phyloP scores from a whole-genome alignment of 2,113 vertebrate genomes.

The Gasterosteus aculeatus region DNA sequence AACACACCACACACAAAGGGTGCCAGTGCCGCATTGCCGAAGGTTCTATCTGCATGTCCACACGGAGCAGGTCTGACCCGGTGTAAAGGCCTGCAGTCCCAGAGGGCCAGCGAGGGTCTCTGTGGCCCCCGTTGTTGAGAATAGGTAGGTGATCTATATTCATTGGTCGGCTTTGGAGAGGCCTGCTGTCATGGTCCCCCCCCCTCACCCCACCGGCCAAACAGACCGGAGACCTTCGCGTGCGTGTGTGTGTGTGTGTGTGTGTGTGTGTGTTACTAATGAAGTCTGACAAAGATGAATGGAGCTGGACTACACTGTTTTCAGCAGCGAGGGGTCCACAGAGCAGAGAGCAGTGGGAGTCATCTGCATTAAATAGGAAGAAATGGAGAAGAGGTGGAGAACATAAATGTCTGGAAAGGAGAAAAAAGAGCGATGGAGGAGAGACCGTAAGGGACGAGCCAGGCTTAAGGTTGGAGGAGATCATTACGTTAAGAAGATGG shows the following conservation, averaged over 20 bases:
- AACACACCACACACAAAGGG: conserved; percentile 13
- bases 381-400: conserved; percentile 31
- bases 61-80: conserved; percentile 53
- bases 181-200: conserved; percentile 75
- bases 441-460: conserved; percentile 32
- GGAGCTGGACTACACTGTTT: conserved; percentile 69
- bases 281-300: conserved; percentile 81
- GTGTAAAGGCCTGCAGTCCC: conserved; percentile 63
- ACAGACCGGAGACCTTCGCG: conserved; percentile 53
- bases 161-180: conserved; percentile 72
- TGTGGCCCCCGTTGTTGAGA: conserved; percentile 63
- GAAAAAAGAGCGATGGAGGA: conserved; percentile 20
- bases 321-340: conserved; percentile 58
- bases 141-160: conserved; percentile 80
- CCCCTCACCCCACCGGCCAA: conserved; percentile 58
- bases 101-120: conserved; percentile 57
- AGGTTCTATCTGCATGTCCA: conserved; percentile 54
- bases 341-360: conserved; percentile 37
- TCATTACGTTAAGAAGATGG: conserved; percentile 17
- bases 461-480: conserved; percentile 20
- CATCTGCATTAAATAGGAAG: conserved; percentile 73
- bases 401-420: conserved; percentile 33
- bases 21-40: conserved; percentile 19
- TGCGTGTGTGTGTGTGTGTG: conserved; percentile 40
- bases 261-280: conserved; percentile 67